Conservation (phyloP, 2,113 vertebrate species). For the Nannobrachium achirus region DNA sequence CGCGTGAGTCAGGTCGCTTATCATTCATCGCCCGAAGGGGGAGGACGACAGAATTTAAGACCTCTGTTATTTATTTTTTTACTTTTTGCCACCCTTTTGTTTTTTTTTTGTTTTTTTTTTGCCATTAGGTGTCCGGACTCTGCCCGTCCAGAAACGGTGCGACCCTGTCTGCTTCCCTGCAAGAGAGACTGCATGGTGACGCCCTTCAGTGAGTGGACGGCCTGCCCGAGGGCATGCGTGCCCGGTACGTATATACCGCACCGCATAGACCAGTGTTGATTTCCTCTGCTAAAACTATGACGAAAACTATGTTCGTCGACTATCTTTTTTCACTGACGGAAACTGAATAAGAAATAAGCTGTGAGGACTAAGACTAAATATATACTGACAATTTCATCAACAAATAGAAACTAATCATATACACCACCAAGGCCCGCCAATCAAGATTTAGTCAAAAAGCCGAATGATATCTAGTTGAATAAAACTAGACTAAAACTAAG, state of each 20-base stretch:
- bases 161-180: slow-evolving; percentile 87
- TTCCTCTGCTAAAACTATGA: too few relatives aligned
- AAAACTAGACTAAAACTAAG: too few relatives aligned
- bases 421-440: too few relatives aligned
- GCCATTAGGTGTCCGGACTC: slow-evolving; percentile 89
- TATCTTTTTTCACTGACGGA: too few relatives aligned
- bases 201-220: slow-evolving; percentile 94
- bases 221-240: slow-evolving; percentile 84
- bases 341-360: too few relatives aligned
- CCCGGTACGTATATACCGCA: slow-evolving; percentile 87
- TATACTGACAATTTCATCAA: too few relatives aligned
- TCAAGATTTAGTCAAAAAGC: too few relatives aligned
- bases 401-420: too few relatives aligned
- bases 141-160: slow-evolving; percentile 79
- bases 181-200: slow-evolving; percentile 92
- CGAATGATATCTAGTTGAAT: too few relatives aligned
- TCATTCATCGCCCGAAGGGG: slow-evolving; percentile 43
- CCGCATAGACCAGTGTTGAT: too few relatives aligned
- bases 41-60: slow-evolving; percentile 3
- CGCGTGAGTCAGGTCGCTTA: slow-evolving; percentile 25
- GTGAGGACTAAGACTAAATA: too few relatives aligned
- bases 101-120: slow-evolving; percentile 18
- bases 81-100: slow-evolving; percentile 12
- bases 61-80: slow-evolving; percentile 24
- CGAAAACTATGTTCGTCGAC: too few relatives aligned